Evolutionary conservation across 64 coral and sea anemone genomes (phyloP).

Genomic region (Dendronephthya gigantea): DNA sequence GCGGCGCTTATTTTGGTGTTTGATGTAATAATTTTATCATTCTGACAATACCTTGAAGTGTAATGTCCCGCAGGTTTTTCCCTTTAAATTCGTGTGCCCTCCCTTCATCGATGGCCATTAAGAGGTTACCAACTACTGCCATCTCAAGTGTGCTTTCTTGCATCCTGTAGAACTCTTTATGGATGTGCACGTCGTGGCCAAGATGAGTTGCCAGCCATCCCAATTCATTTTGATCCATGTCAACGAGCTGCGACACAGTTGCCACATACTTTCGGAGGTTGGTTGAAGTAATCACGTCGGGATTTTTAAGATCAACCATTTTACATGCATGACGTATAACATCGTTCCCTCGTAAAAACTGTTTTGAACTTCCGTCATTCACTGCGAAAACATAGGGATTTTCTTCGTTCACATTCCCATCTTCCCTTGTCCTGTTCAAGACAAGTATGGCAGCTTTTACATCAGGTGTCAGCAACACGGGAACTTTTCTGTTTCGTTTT

Average conservation of each 20-base stretch:
- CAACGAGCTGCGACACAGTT: constrained; percentile 10
- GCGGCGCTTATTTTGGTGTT: too few species aligned
- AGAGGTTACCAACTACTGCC: neutral
- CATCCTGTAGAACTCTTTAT: constrained; percentile 10
- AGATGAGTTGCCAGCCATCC: constrained; percentile 13
- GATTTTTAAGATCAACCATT: neutral
- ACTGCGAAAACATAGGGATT: constrained; percentile 33
- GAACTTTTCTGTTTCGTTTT: constrained; percentile 15
- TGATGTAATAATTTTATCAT: too few species aligned
- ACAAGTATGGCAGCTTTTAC: constrained; percentile 1
- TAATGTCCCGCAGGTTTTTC: neutral
- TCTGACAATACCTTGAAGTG: neutral
- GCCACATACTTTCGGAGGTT: constrained; percentile 9
- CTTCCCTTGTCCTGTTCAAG: neutral
- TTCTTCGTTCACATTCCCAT: neutral
- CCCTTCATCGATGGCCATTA: neutral
- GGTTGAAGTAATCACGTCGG: neutral
- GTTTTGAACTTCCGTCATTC: neutral
- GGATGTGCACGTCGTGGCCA: constrained; percentile 18
- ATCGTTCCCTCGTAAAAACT: neutral
- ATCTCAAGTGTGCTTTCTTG: neutral
- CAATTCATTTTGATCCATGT: neutral
- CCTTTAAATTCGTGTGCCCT: neutral
- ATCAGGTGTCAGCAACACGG: neutral
- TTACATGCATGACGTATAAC: neutral